A percentile compares a stretch with the other conserved stretches of the same genome.
Evolutionary conservation across 2,888 invertebrate species (phyloP).

Genomic region (Chromoteleia sp.): DNA sequence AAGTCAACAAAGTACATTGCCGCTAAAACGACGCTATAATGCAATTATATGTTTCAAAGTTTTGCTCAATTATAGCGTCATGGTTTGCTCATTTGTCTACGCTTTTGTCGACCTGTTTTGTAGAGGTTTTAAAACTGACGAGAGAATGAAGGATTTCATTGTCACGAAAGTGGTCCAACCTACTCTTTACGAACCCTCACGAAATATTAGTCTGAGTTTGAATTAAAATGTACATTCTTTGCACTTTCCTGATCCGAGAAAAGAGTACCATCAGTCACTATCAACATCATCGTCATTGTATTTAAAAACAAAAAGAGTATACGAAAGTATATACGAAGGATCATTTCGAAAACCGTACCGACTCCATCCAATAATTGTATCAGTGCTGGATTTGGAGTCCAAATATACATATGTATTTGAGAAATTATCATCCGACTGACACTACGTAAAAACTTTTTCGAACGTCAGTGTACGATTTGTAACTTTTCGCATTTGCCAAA

Average conservation of each 20-base stretch:
- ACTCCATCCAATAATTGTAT: conserved; percentile 48
- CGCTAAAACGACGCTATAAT: conserved; percentile 37
- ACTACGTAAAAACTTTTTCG: conserved; percentile 55
- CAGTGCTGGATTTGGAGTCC: conserved; percentile 64
- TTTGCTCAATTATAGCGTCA: conserved; percentile 60
- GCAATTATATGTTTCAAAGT: conserved; percentile 62
- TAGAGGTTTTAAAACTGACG: conserved; percentile 1
- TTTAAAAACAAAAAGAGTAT: no score
- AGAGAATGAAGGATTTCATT: conserved; percentile 8
- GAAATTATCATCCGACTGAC: conserved; percentile 9
- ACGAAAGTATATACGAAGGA: no score
- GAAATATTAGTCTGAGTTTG: no score
- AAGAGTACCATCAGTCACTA: no score
- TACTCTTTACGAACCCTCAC: no score
- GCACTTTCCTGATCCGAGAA: no score
- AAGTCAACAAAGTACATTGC: conserved; percentile 12
- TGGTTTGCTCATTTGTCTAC: conserved; percentile 46
- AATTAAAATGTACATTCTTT: no score
- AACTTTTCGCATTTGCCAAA: background rate
- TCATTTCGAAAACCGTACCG: no score
- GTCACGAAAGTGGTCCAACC: no score
- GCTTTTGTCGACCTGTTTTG: conserved; percentile 34
- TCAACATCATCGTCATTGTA: no score
- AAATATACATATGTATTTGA: no score
- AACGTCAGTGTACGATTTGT: conserved; percentile 40